Evolutionary conservation across 2,888 invertebrate species (phyloP).

Genomic region (Rotaria socialis): DNA sequence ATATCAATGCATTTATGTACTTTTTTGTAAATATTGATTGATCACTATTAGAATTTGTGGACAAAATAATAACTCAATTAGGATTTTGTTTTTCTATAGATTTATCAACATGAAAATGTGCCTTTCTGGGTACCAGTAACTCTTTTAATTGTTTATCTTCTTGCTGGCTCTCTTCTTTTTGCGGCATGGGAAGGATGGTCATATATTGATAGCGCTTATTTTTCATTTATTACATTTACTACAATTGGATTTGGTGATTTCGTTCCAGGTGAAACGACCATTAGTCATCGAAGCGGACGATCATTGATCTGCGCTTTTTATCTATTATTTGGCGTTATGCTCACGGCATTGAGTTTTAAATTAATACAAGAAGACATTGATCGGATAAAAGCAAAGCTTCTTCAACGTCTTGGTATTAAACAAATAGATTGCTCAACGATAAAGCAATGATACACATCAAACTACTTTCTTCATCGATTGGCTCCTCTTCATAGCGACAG

Average conservation of each 20-base stretch:
- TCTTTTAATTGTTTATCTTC: conserved; percentile 45
- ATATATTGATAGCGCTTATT: conserved; percentile 47
- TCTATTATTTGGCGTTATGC: conserved; percentile 47
- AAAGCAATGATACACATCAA: background rate
- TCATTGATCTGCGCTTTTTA: conserved; percentile 46
- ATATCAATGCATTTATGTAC: no score
- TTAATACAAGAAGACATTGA: conserved; percentile 44
- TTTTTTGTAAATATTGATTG: no score
- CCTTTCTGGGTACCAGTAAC: conserved; percentile 43
- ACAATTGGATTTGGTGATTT: conserved; percentile 48
- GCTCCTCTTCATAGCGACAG: background rate
- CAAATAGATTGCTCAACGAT: background rate
- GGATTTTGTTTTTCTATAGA: background rate
- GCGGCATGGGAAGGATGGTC: conserved; percentile 47
- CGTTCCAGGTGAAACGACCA: conserved; percentile 44
- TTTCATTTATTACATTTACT: conserved; percentile 48
- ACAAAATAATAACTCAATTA: no score
- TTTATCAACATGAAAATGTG: conserved; percentile 28
- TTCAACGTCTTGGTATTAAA: background rate
- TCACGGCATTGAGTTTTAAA: conserved; percentile 47
- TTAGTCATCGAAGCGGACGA: conserved; percentile 40
- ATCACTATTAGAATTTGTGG: no score
- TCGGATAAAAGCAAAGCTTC: background rate
- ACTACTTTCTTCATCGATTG: no score
- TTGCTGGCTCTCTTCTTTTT: conserved; percentile 46